Conservation (phyloP, 2,797 vertebrate species). For the Acanthornis magna region DNA sequence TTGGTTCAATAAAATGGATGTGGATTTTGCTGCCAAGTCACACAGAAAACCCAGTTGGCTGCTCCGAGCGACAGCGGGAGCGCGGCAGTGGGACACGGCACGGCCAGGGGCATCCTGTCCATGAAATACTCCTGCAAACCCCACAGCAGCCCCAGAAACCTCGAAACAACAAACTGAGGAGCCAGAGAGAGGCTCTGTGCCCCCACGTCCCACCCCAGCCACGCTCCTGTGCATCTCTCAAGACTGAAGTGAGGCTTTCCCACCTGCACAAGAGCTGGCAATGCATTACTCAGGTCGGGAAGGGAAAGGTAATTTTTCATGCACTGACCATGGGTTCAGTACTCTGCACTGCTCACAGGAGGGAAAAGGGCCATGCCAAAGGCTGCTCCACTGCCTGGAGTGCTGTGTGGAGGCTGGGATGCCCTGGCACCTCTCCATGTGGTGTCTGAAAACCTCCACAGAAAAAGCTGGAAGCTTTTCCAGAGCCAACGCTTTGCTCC, state of each 20-base stretch:
- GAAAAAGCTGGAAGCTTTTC: background rate
- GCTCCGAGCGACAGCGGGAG: background rate
- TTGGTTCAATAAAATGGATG: slow-evolving; percentile 46
- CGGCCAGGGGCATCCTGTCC: background rate
- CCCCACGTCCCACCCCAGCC: background rate
- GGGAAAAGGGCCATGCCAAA: background rate
- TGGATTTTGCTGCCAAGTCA: background rate
- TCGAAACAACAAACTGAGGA: background rate
- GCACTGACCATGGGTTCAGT: background rate
- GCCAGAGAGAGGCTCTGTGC: background rate
- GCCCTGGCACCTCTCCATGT: background rate
- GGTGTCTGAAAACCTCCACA: background rate
- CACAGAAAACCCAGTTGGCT: background rate
- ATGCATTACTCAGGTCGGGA: background rate
- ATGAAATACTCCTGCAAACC: background rate
- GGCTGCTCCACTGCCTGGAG: background rate
- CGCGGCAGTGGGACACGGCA: background rate
- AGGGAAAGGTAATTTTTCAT: background rate
- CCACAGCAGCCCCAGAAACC: background rate
- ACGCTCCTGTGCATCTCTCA: background rate
- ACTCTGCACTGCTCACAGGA: background rate
- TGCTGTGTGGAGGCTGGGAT: background rate
- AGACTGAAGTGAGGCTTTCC: background rate
- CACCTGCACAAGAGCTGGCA: background rate
- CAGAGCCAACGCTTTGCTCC: background rate